Evolutionary conservation across 2,113 vertebrate genomes (phyloP).

Genomic region (Hypomesus transpacificus): DNA sequence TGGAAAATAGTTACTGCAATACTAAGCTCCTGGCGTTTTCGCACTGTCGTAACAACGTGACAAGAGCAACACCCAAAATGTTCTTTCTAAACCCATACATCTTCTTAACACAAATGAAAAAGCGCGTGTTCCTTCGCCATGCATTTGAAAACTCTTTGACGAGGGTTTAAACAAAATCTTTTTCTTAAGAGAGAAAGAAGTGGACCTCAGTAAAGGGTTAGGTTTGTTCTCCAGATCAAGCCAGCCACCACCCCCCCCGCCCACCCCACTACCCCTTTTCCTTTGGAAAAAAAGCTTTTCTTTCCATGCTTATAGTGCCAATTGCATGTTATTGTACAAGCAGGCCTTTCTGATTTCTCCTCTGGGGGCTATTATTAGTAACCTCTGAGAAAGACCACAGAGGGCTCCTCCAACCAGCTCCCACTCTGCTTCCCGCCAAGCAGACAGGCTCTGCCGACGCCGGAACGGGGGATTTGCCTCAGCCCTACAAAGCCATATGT

Average conservation of each 20-base stretch:
- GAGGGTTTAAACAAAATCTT: too few relatives aligned
- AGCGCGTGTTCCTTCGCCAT: too few relatives aligned
- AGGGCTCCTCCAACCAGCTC: background rate
- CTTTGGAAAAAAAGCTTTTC: background rate
- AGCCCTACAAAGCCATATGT: background rate
- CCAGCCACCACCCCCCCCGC: background rate
- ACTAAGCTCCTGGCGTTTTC: too few relatives aligned
- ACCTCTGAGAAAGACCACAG: background rate
- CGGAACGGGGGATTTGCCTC: background rate
- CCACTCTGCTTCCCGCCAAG: background rate
- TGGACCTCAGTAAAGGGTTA: background rate
- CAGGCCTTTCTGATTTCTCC: background rate
- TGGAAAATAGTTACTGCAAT: too few relatives aligned
- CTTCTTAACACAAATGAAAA: too few relatives aligned
- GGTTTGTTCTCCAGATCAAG: background rate
- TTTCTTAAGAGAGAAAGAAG: background rate
- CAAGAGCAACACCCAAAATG: too few relatives aligned
- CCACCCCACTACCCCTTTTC: background rate
- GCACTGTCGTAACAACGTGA: too few relatives aligned
- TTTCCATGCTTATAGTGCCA: background rate
- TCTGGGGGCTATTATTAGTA: conserved; percentile 7
- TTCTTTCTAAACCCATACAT: too few relatives aligned
- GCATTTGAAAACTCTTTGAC: too few relatives aligned
- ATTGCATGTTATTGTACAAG: background rate
- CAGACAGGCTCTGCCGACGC: background rate